Base-by-base conservation (phyloP, 2,113 vertebrate species). In the Scophthalmus maximus region DNA sequence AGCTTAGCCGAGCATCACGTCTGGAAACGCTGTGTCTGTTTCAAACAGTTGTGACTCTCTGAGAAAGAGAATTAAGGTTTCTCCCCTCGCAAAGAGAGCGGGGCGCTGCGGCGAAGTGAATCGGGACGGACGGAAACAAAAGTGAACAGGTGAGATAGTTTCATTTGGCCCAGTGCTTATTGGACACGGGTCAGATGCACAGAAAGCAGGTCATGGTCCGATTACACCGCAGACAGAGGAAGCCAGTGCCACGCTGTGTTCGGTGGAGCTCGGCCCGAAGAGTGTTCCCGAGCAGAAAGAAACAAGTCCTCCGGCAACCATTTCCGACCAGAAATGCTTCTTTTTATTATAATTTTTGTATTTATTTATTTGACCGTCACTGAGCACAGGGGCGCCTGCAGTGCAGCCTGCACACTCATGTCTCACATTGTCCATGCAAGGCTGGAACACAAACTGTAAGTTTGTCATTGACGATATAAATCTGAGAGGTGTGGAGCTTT, bases 141-240 rank as follows among this genome's bases (percentile, higher is more conserved):
- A 66, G 67, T 36, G 63, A 81, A 73, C 85, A 84, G 82, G 83
- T 84, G 82, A 83, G 81, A 75, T 63, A 44, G 77, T 79, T 86
- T 76, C 78, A 20, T 46, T 42, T 46, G 42, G 42, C 42, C n/a
- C 17, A 25, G 34, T 82, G 78, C 75, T 81, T 68, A 55, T 79
- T 79, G 79, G 78, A 84, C 61, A 64, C 34, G 70, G 89, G 82
- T 88, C 87, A 89, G 58, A 74, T 63, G 61, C 73, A 26, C 77
- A 81, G 71, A 80, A 86, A 87, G 61, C 68, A 78, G 87, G 74
- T 83, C 85, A 83, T 27, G 76, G 70, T 82, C 71, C 53, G 44
- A 84, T 81, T 83, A 79, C 75, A 66, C 70, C 51, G 65, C 63
- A 85, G 78, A 76, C 73, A 70, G 76, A 81, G 69, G n/a, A 72